Percentiles rank a stretch among this genome's conserved stretches.
phyloP scores from a whole-genome alignment of 2,888 invertebrate genomes.

The Adineta ricciae region DNA sequence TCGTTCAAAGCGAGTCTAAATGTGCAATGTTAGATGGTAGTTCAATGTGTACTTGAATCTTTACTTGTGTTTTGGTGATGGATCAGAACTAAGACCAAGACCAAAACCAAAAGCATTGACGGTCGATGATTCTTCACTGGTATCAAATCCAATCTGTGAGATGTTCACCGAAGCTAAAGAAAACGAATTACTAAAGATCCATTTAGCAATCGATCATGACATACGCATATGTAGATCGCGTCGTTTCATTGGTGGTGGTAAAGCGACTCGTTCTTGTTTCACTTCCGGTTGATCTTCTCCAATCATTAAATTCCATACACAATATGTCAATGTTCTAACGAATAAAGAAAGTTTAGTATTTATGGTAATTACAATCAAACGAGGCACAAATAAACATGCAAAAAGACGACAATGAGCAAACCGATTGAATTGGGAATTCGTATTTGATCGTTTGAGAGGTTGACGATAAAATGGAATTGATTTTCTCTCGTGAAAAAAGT shows the following conservation, averaged over 20 bases:
- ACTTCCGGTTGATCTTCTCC: not conserved
- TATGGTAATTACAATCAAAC: not conserved
- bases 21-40: no score
- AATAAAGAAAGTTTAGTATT: not conserved
- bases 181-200: no score
- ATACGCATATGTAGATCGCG: constrained; percentile 1
- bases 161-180: not conserved
- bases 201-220: not conserved
- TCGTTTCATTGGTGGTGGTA: constrained; percentile 7
- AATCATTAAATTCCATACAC: constrained; percentile 9
- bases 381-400: not conserved
- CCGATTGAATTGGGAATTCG: not conserved
- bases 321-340: not conserved
- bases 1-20: not conserved
- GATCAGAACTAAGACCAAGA: not conserved
- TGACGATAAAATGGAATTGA: not conserved
- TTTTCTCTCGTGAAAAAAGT: not conserved
- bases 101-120: not conserved
- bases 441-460: not conserved
- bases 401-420: not conserved
- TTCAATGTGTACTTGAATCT: no score
- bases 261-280: not conserved
- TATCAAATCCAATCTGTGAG: not conserved
- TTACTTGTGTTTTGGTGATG: not conserved
- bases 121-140: not conserved